Evolutionary conservation across 2,113 vertebrate species (phyloP).

Genomic region (Pygoscelis antarcticus): DNA sequence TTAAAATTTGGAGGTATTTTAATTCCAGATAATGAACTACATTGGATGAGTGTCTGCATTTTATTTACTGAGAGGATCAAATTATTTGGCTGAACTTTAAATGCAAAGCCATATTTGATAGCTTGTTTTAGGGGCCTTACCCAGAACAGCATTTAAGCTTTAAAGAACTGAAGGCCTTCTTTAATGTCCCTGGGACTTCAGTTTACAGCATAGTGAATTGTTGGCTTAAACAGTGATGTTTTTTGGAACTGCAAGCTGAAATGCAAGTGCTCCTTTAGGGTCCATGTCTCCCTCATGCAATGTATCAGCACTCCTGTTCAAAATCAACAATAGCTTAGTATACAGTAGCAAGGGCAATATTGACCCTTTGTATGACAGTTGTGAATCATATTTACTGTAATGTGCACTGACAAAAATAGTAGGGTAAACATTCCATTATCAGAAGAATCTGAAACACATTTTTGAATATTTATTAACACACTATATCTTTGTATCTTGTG

Average conservation of each 20-base stretch:
- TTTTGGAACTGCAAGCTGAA: background rate
- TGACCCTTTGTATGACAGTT: background rate
- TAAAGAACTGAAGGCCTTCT: background rate
- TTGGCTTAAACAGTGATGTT: background rate
- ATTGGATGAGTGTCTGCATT: background rate
- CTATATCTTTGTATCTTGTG: background rate
- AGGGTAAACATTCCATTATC: background rate
- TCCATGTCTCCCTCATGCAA: background rate
- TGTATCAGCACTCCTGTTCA: background rate
- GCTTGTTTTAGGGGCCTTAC: background rate
- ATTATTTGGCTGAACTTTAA: background rate
- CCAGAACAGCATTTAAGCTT: background rate
- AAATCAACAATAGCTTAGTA: background rate
- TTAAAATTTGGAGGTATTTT: background rate
- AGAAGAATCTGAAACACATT: background rate
- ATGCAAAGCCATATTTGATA: background rate
- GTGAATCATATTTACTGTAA: background rate
- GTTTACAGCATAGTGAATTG: background rate
- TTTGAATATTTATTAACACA: background rate
- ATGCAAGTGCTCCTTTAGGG: background rate
- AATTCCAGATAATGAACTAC: background rate
- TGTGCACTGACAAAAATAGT: background rate
- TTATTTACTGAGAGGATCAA: background rate
- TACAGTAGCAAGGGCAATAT: background rate
- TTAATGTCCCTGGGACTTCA: background rate